Evolutionary conservation across 2,113 vertebrate genomes (phyloP).

Genomic region (Chitala chitala): DNA sequence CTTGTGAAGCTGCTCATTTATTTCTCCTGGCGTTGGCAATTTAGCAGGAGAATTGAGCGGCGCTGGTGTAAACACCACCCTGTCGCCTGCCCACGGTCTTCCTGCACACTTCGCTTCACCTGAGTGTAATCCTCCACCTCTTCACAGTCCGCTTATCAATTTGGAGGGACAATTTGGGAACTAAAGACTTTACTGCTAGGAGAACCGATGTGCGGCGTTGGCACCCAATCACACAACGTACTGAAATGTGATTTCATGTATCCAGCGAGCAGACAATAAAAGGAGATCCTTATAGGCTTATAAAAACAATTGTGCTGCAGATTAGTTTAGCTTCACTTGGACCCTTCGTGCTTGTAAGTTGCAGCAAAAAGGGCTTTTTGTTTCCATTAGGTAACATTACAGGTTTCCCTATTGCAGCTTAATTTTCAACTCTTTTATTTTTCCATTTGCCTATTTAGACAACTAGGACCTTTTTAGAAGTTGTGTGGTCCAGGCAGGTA

Average conservation of each 20-base stretch:
- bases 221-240: too few relatives aligned
- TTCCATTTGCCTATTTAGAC: too few relatives aligned
- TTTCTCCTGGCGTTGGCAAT: background rate
- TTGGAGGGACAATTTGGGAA: background rate
- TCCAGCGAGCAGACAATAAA: background rate
- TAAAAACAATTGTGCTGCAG: too few relatives aligned
- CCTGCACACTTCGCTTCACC: background rate
- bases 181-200: background rate
- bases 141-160: constrained; percentile 7
- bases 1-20: background rate
- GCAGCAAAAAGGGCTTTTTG: background rate
- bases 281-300: background rate
- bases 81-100: background rate
- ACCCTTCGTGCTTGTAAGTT: background rate
- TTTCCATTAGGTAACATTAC: background rate
- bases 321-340: background rate
- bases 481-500: too few relatives aligned
- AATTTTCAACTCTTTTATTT: background rate
- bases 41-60: background rate
- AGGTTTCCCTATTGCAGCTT: background rate
- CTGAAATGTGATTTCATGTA: background rate
- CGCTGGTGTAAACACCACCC: background rate
- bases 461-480: too few relatives aligned
- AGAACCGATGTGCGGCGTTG: background rate
- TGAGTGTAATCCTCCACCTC: background rate